These are phyloP conservation scores for Paraescarpia echinospica DNA, from an alignment of 1,140 invertebrate species.

Conservation along the genomic window DNA sequence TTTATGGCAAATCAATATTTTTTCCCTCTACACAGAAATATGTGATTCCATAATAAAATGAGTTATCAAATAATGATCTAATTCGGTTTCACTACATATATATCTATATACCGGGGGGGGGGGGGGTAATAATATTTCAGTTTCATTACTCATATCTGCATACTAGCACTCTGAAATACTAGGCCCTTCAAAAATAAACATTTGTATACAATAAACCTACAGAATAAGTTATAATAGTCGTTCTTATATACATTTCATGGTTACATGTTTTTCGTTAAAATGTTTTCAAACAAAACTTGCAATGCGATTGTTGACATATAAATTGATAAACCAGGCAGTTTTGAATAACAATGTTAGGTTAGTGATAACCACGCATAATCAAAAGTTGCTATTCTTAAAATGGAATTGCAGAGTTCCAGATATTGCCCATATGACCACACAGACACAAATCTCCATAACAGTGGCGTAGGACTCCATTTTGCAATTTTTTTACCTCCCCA, in stretches of 20 bases:
- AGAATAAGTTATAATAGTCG: neutral
- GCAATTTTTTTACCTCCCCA: neutral
- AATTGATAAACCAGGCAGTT: neutral
- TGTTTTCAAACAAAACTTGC: neutral
- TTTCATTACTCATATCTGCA: no score
- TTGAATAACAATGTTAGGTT: neutral
- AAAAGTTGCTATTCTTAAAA: neutral
- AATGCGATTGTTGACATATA: no score
- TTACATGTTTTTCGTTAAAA: neutral
- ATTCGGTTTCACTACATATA: no score
- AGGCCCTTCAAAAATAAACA: no score
- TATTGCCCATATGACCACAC: neutral
- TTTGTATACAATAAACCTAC: no score
- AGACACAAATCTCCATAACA: neutral
- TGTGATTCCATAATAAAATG: no score
- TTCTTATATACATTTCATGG: neutral
- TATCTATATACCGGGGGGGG: no score
- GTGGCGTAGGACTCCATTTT: neutral
- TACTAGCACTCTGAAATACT: no score
- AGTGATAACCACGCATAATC: neutral
- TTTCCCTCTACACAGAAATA: no score
- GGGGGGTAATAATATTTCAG: no score
- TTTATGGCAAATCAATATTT: no score
- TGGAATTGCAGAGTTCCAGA: neutral
- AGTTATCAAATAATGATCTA: no score